These are phyloP conservation scores for Drosophila jambulina DNA, from an alignment of 1,140 invertebrate species.

Conservation along the genomic window DNA sequence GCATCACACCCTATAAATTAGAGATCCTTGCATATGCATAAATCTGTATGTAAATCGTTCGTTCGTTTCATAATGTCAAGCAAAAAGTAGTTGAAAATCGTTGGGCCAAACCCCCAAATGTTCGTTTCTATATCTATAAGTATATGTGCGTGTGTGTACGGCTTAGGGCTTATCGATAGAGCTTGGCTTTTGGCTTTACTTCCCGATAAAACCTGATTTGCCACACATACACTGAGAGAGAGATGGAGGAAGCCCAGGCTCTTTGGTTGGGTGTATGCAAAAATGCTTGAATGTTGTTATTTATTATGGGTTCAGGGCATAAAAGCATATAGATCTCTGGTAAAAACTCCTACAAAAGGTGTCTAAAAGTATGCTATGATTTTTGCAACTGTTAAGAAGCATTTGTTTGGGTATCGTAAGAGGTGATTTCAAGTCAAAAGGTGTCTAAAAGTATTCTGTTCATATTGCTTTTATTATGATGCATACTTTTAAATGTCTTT, in stretches of 20 bases:
- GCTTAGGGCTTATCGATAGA: conserved; percentile 41
- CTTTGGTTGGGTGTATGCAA: conserved; percentile 15
- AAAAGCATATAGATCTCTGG: neutral
- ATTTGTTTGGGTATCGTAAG: neutral
- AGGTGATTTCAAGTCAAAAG: too few relatives aligned
- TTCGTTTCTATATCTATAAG: conserved; percentile 53
- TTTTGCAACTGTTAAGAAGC: neutral
- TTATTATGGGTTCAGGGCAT: conserved; percentile 20
- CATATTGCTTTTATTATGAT: too few relatives aligned
- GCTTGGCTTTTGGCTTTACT: conserved; percentile 36
- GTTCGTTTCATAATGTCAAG: conserved; percentile 36
- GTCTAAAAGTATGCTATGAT: neutral
- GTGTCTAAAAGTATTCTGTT: neutral
- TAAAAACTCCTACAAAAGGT: neutral
- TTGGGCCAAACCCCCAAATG: conserved; percentile 21
- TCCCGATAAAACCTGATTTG: conserved; percentile 32
- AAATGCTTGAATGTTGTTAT: conserved; percentile 34
- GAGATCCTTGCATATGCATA: conserved; percentile 34
- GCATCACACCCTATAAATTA: conserved; percentile 20
- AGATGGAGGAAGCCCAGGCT: neutral
- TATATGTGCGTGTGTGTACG: conserved; percentile 45
- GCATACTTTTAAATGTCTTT: neutral
- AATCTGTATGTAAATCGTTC: conserved; percentile 46
- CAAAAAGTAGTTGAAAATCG: conserved; percentile 54
- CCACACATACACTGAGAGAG: neutral